These are phyloP conservation scores for Ia io DNA, from an alignment of 2,113 vertebrate genomes.

Conservation along the genomic window DNA sequence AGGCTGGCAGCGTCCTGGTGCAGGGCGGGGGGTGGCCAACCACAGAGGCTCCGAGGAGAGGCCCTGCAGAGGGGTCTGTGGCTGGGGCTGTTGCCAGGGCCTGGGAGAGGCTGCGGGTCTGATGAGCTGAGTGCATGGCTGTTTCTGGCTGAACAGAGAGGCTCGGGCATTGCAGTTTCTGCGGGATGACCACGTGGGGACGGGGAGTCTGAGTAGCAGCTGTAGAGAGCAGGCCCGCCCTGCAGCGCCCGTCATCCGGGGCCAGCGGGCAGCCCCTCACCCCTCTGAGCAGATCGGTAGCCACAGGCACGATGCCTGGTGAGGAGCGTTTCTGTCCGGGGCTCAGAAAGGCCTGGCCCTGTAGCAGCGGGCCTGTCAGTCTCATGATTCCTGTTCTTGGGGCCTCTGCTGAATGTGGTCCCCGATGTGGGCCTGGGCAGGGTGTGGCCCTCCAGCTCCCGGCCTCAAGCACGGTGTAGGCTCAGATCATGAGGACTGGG, in stretches of 20 bases:
- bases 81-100: neutral
- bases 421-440: neutral
- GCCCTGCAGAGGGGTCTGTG: neutral
- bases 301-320: rapidly evolving
- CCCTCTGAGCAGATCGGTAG: neutral
- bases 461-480: neutral
- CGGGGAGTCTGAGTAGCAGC: neutral
- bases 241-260: neutral
- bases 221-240: neutral
- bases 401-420: neutral
- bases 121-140: slow-evolving; percentile 41
- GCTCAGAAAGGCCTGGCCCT: neutral
- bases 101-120: neutral
- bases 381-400: neutral
- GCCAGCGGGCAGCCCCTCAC: neutral
- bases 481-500: neutral
- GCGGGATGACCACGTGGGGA: neutral
- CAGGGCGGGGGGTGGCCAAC: too few relatives aligned
- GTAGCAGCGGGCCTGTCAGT: neutral
- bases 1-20: neutral
- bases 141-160: neutral
- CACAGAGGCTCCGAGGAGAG: neutral
- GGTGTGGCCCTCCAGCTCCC: rapidly evolving
- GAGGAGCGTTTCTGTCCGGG: neutral
- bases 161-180: neutral